Conservation (phyloP, 1,140 invertebrate species). For the Bombus terrestris region DNA sequence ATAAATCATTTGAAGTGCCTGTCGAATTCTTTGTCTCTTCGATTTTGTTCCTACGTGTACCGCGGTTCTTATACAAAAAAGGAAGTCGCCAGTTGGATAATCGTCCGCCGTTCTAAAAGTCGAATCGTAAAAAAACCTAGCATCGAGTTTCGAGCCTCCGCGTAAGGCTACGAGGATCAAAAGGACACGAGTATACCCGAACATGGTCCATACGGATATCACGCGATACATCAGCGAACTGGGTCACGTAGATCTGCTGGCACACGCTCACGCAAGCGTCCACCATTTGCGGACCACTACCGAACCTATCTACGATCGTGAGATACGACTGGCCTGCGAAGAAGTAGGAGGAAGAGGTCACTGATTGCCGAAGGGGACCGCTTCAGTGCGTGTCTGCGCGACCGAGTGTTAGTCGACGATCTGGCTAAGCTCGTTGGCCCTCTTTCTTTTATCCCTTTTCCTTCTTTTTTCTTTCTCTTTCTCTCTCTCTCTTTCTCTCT, state of each 20-base stretch:
- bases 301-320: constrained; percentile 71
- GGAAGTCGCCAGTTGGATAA: not conserved
- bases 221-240: constrained; percentile 74
- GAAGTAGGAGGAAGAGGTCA: constrained; percentile 70
- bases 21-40: not conserved
- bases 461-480: constrained; percentile 15
- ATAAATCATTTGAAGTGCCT: not conserved
- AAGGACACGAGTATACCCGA: not conserved
- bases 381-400: not conserved
- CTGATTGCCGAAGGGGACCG: constrained; percentile 61
- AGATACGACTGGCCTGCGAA: constrained; percentile 66
- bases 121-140: not conserved
- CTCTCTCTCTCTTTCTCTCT: not conserved
- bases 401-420: constrained; percentile 6
- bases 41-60: not conserved
- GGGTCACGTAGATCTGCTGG: constrained; percentile 73
- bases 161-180: not conserved
- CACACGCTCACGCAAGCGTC: constrained; percentile 59
- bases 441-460: constrained; percentile 19
- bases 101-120: not conserved
- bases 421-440: constrained; percentile 29
- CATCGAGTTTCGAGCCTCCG: not conserved
- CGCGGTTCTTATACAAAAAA: not conserved
- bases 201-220: constrained; percentile 51
- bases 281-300: constrained; percentile 57